Conservation (phyloP, 2,888 invertebrate species). For the Malacosoma neustria region DNA sequence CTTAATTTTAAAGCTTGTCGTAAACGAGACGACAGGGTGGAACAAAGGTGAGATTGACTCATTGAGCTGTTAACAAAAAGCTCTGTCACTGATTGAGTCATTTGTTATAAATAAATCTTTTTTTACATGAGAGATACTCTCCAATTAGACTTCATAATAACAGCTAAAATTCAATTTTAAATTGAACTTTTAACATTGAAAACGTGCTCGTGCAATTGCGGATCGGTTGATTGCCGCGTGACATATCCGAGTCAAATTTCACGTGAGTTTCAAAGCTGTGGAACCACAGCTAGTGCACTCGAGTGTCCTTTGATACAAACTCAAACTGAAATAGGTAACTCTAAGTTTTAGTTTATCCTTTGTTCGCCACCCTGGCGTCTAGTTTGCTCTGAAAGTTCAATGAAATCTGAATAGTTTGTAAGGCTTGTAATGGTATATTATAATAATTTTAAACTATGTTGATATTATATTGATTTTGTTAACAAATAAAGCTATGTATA, state of each 20-base stretch:
- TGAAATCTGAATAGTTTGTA: conserved; percentile 33
- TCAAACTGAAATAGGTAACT: neutral
- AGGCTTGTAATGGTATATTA: conserved; percentile 18
- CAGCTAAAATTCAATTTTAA: too few species aligned
- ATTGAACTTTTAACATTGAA: too few species aligned
- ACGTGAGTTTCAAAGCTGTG: neutral
- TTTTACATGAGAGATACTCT: too few species aligned
- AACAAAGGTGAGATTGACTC: too few species aligned
- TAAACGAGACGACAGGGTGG: neutral
- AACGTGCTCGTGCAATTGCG: too few species aligned
- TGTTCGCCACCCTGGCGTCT: conserved; percentile 4
- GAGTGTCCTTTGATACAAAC: neutral
- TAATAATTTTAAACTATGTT: conserved; percentile 32
- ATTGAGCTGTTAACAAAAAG: too few species aligned
- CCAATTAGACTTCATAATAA: too few species aligned
- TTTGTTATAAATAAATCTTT: too few species aligned
- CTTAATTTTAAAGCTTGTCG: neutral
- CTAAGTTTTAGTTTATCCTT: neutral
- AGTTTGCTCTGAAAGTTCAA: conserved; percentile 13
- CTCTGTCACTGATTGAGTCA: too few species aligned
- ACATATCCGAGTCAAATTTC: too few species aligned
- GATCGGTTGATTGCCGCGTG: too few species aligned
- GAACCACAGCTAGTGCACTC: neutral
- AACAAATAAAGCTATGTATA: conserved; percentile 11
- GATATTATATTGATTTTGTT: conserved; percentile 50